phyloP scores from a whole-genome alignment of 2,113 vertebrate species.

The Phycodurus eques region DNA sequence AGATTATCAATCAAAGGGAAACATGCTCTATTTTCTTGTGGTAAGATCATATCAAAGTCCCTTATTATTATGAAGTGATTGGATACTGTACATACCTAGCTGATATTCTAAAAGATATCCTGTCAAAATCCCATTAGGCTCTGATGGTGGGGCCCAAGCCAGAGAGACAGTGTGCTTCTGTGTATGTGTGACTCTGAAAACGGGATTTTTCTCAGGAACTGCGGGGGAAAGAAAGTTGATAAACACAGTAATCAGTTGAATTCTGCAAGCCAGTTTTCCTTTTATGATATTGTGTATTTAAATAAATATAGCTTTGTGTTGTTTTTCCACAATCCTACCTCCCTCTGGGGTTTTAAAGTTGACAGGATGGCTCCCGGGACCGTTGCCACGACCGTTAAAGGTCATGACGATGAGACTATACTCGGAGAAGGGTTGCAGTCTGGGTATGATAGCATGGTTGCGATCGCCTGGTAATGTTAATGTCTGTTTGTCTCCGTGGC shows the following conservation, averaged over 20 bases:
- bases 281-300: conserved; percentile 44
- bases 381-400: conserved; percentile 89
- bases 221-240: conserved; percentile 45
- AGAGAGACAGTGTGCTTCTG: conserved; percentile 81
- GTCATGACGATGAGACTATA: conserved; percentile 86
- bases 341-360: conserved; percentile 92
- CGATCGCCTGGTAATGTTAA: conserved; percentile 80
- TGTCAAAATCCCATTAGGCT: conserved; percentile 86
- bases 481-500: conserved; percentile 77
- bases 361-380: conserved; percentile 84
- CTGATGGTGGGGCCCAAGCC: conserved; percentile 83
- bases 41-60: conserved; percentile 10
- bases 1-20: conserved; percentile 21
- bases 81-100: conserved; percentile 81
- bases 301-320: conserved; percentile 56
- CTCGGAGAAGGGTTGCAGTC: conserved; percentile 87
- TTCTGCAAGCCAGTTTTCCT: conserved; percentile 40
- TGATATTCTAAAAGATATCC: conserved; percentile 89
- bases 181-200: conserved; percentile 83
- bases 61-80: conserved; percentile 1
- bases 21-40: conserved; percentile 35
- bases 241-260: conserved; percentile 28
- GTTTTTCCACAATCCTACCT: conserved; percentile 77
- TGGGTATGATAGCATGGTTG: conserved; percentile 77
- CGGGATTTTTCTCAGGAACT: conserved; percentile 87